Evolutionary conservation across 2,888 invertebrate species (phyloP).

Genomic region (Thera obeliscata): DNA sequence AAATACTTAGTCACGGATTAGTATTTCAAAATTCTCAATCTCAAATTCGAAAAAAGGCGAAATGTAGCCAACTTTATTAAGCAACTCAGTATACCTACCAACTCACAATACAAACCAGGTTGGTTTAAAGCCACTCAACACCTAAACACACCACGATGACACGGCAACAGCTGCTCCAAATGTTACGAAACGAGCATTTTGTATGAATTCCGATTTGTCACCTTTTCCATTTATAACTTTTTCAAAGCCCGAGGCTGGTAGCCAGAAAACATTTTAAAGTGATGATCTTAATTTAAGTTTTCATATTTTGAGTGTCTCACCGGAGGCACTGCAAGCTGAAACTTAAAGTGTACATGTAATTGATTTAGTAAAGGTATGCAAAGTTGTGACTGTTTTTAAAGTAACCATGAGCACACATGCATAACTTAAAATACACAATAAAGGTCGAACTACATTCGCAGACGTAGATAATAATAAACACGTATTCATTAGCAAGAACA

Average conservation of each 20-base stretch:
- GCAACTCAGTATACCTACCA: background rate
- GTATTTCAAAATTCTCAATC: too few relatives aligned
- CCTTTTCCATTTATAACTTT: conserved; percentile 17
- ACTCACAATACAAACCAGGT: background rate
- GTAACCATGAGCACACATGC: conserved; percentile 11
- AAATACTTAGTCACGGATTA: too few relatives aligned
- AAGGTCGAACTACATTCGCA: conserved; percentile 2
- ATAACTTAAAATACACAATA: conserved; percentile 12
- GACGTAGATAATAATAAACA: background rate
- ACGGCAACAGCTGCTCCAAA: conserved; percentile 18
- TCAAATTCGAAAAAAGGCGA: too few relatives aligned
- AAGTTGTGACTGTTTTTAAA: background rate
- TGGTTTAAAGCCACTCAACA: background rate
- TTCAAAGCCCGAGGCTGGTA: background rate
- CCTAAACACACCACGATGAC: conserved; percentile 14
- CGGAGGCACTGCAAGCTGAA: background rate
- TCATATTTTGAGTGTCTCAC: background rate
- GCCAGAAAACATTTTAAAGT: background rate
- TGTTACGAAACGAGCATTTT: conserved; percentile 19
- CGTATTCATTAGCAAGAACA: conserved; percentile 1
- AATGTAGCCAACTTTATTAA: background rate
- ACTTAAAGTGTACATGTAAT: conserved; percentile 30
- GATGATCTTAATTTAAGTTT: too few relatives aligned
- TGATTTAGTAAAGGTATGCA: conserved; percentile 41
- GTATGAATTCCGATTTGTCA: conserved; percentile 22